Conservation (phyloP, 37 sponge, comb jelly and placozoan species). For the Halichondria panicea region DNA sequence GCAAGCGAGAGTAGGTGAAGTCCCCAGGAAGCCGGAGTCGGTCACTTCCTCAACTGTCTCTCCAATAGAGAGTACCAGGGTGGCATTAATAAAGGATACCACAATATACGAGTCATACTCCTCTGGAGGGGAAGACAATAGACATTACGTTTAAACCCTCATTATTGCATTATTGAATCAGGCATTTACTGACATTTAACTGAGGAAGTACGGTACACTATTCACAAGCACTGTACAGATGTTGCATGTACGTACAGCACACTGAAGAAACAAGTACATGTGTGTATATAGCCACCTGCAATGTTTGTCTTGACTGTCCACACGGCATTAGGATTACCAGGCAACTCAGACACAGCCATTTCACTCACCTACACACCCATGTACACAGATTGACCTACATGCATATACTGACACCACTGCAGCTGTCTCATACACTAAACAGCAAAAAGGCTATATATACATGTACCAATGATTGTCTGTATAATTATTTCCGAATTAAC, state of each 20-base stretch:
- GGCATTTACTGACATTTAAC: not conserved
- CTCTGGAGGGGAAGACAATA: constrained; percentile 43
- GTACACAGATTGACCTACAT: no score
- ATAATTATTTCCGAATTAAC: no score
- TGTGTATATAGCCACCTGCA: constrained; percentile 44
- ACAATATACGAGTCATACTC: constrained; percentile 97
- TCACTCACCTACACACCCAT: constrained; percentile 97
- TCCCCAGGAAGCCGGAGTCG: constrained; percentile 97
- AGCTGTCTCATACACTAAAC: no score
- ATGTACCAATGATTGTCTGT: no score
- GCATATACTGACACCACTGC: no score
- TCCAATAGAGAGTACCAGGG: constrained; percentile 97
- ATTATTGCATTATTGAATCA: no score
- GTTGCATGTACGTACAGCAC: not conserved
- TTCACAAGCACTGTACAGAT: no score
- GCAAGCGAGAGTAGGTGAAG: constrained; percentile 94
- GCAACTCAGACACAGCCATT: constrained; percentile 99
- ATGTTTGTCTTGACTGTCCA: constrained; percentile 90
- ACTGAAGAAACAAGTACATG: not conserved
- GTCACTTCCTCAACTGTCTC: constrained; percentile 99
- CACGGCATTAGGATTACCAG: constrained; percentile 97
- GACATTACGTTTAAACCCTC: no score
- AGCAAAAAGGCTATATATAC: no score
- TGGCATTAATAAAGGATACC: constrained; percentile 98
- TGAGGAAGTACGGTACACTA: no score